Evolutionary conservation across 2,113 vertebrate species (phyloP), one percentile per base, ranked within the genome.

Genomic region (Xenopus laevis): DNA sequence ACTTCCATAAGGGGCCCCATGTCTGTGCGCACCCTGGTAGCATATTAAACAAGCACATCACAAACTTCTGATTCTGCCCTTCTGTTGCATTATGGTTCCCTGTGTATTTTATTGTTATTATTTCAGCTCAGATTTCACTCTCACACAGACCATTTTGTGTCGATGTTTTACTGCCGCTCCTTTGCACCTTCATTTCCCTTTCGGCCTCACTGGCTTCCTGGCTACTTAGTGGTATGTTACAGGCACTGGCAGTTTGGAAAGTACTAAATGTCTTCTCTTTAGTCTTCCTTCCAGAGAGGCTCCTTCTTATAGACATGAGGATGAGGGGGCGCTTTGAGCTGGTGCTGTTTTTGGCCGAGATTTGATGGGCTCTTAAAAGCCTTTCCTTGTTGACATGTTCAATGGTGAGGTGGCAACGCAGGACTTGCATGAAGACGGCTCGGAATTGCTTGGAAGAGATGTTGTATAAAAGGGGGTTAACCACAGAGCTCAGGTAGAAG

Each of bases 401-500:
- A 15, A 98, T 83, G 0, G 86, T 90, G 68, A 95, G 85, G 50
- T 3, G 92, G 79, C 96, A 98, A 57, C 90, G 77, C 15, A 98
- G 84, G 13, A 95, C 91, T 85, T 98, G 95, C 53, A 86, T 30
- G 20, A 97, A 98, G 2, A 95, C 95, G 0, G 82, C 76, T 67
- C 96, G 88, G 88, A 99, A 99, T 84, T 98, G 96, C 61, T 52
- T 87, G 0, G 97, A 99, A 2, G 97, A 98, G 58, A 98, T 81
- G 78, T 93, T 98, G 88, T 98, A 99, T 20, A 99, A 92, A 27
- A 99, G 89, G 0, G 96, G 96, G 86, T 98, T 99, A 79, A 98
- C 72, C 63, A 95, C 94, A 0, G 97, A 99, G 87, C 97, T 99
- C 18, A 98, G 87, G 86, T 97, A 99, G 88, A 99, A 99, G 90